Evolutionary conservation across 64 coral and sea anemone genomes (phyloP).

Genomic region (Porites australiensis): DNA sequence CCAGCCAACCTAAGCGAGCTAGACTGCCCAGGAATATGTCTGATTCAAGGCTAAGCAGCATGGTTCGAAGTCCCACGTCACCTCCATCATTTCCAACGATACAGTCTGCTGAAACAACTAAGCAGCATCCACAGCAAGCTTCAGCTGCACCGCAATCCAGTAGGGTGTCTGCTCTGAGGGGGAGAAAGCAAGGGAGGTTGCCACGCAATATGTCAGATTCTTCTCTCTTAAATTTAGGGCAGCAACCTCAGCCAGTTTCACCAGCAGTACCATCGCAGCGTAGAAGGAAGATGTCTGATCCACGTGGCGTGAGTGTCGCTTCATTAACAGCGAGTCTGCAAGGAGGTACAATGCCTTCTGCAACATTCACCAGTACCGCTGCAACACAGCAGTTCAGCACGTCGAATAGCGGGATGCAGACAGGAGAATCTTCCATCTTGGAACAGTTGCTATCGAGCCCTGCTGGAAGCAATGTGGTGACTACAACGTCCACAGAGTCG

Average conservation of each 20-base stretch:
- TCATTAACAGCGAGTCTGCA: not conserved
- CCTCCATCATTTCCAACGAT: slow-evolving; percentile 8
- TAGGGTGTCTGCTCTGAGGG: not conserved
- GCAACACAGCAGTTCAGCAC: slow-evolving; percentile 5
- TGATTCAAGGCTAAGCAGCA: slow-evolving; percentile 81
- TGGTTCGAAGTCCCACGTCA: slow-evolving; percentile 54
- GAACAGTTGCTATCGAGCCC: slow-evolving; percentile 32
- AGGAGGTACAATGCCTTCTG: not conserved
- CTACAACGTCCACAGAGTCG: not conserved
- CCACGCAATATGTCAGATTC: slow-evolving; percentile 95
- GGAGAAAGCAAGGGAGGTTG: slow-evolving; percentile 67
- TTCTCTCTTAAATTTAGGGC: slow-evolving; percentile 69
- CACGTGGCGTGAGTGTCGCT: not conserved
- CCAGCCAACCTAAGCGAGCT: slow-evolving; percentile 71
- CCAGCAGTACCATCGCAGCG: not conserved
- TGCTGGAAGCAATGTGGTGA: not conserved
- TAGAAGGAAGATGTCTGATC: slow-evolving; percentile 30
- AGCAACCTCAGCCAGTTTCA: slow-evolving; percentile 22
- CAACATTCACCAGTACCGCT: not conserved
- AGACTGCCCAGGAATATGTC: slow-evolving; percentile 93
- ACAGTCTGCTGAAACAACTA: not conserved
- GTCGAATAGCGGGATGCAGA: not conserved
- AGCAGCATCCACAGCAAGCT: slow-evolving; percentile 28
- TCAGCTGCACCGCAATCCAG: slow-evolving; percentile 12
- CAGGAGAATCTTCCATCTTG: not conserved